Evolutionary conservation across 2,888 invertebrate species (phyloP).

Genomic region (Diaprepes abbreviatus): DNA sequence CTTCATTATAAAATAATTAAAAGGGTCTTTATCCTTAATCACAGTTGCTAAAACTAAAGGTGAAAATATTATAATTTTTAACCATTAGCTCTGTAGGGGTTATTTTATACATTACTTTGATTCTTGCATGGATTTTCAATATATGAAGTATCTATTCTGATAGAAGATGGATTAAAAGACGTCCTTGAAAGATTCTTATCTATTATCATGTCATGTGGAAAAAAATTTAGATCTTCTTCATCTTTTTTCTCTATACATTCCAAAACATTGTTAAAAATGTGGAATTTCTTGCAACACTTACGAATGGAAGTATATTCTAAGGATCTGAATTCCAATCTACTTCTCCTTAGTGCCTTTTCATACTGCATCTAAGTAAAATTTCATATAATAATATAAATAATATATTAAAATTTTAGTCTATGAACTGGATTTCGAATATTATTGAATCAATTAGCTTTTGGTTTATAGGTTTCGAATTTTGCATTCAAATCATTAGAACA

Average conservation of each 20-base stretch:
- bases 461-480: too few relatives aligned
- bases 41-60: conserved; percentile 7
- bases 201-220: conserved; percentile 2
- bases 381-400: too few relatives aligned
- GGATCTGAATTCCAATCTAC: not conserved
- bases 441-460: too few relatives aligned
- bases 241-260: not conserved
- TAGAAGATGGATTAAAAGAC: not conserved
- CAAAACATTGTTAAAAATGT: conserved; percentile 2
- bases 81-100: not conserved
- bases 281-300: conserved; percentile 10
- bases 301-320: not conserved
- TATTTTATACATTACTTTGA: conserved; percentile 2
- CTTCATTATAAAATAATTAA: not conserved
- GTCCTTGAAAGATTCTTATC: conserved; percentile 1
- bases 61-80: not conserved
- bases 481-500: too few relatives aligned
- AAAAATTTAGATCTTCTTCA: not conserved
- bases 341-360: not conserved
- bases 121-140: not conserved
- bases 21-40: not conserved
- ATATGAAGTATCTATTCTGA: not conserved
- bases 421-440: too few relatives aligned
- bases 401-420: too few relatives aligned
- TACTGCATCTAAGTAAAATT: not conserved